Evolutionary conservation across 2,113 vertebrate genomes (phyloP).

Genomic region (Oenanthe melanoleuca): DNA sequence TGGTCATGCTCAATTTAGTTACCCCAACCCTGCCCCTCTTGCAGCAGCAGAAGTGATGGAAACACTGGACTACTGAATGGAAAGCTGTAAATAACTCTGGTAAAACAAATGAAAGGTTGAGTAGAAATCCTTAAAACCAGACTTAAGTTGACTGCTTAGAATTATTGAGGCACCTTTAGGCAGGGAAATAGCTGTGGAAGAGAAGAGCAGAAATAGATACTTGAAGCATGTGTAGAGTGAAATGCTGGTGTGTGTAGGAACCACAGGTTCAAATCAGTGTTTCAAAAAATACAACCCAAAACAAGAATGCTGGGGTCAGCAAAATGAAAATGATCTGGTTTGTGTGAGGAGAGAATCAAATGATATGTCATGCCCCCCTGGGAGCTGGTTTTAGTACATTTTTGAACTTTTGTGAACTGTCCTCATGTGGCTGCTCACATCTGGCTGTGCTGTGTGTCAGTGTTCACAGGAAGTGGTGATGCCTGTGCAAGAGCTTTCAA

Average conservation of each 20-base stretch:
- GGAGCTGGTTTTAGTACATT: not conserved
- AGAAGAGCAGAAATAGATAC: not conserved
- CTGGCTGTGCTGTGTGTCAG: conserved; percentile 49
- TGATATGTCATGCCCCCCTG: accelerated
- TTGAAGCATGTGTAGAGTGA: not conserved
- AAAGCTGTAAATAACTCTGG: not conserved
- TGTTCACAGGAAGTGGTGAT: conserved; percentile 84
- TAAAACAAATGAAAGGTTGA: not conserved
- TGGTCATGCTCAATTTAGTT: not conserved
- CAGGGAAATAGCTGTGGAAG: not conserved
- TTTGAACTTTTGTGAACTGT: accelerated
- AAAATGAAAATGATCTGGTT: not conserved
- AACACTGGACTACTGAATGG: not conserved
- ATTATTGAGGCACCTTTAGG: not conserved
- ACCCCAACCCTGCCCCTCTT: not conserved
- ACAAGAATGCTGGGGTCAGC: not conserved
- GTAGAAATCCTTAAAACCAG: not conserved
- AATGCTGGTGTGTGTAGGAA: not conserved
- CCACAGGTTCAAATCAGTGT: not conserved
- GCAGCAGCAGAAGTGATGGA: not conserved
- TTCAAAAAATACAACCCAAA: not conserved
- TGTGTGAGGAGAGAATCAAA: not conserved
- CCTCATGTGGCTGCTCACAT: not conserved
- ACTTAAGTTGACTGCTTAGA: not conserved
- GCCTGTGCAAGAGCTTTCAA: conserved; percentile 82